These are phyloP conservation scores for Gymnocypris eckloni DNA, from an alignment of 2,797 vertebrate genomes.

Conservation along the genomic window DNA sequence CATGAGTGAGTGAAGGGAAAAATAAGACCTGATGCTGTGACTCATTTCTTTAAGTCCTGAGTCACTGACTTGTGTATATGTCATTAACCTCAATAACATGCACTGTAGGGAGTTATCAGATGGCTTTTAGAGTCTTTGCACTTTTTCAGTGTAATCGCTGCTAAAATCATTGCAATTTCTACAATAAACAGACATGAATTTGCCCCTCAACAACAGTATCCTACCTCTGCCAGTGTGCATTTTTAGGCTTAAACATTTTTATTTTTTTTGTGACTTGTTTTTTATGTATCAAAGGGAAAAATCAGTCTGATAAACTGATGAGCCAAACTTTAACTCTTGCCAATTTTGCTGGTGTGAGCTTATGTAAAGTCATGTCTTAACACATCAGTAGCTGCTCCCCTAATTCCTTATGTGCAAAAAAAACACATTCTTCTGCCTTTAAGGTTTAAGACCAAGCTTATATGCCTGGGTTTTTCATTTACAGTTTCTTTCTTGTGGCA, in stretches of 20 bases:
- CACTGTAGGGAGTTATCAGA: constrained; percentile 1
- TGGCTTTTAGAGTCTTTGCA: background rate
- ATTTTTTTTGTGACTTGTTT: background rate
- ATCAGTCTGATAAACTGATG: background rate
- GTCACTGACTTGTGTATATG: constrained; percentile 42
- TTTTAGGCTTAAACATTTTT: background rate
- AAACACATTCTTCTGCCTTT: constrained; percentile 23
- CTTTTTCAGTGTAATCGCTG: background rate
- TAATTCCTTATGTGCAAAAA: constrained; percentile 38
- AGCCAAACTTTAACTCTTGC: background rate
- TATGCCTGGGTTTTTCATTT: constrained; percentile 6
- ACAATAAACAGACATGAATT: background rate
- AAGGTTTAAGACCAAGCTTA: constrained; percentile 30
- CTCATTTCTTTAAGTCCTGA: constrained; percentile 43
- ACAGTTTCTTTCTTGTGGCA: background rate
- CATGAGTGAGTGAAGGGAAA: constrained; percentile 35
- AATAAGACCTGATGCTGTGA: constrained; percentile 34
- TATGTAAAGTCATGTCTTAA: constrained; percentile 67
- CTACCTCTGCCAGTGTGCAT: background rate
- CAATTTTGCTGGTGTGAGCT: constrained; percentile 41
- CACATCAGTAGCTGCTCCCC: constrained; percentile 62
- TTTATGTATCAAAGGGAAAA: constrained; percentile 14
- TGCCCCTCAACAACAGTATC: background rate
- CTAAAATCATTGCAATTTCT: background rate
- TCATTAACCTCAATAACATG: constrained; percentile 18